Percentiles rank a stretch among this genome's conserved stretches.
Conservation (phyloP, 2,797 vertebrate genomes). For the Ctenosaura bakeri region DNA sequence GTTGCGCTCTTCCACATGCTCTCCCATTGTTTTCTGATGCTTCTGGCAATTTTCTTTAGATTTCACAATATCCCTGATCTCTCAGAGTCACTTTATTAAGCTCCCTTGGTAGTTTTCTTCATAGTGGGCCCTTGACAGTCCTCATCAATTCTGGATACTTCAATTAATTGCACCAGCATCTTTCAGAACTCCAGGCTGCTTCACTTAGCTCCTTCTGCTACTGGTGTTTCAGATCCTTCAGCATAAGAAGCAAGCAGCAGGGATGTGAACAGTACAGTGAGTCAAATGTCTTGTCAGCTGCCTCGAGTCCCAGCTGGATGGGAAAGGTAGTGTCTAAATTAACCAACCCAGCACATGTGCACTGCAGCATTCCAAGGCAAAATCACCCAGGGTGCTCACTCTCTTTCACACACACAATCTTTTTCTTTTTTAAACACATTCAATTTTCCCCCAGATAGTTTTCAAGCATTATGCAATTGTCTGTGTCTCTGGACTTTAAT, state of each 20-base stretch:
- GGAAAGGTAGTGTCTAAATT: no score
- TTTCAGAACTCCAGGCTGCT: slow-evolving; percentile 53
- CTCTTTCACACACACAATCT: background rate
- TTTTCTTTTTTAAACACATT: background rate
- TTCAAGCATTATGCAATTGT: no score
- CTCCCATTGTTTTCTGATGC: slow-evolving; percentile 47
- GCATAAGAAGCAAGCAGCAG: slow-evolving; percentile 1
- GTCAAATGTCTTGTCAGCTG: background rate
- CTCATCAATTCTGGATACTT: slow-evolving; percentile 69
- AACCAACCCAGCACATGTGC: no score
- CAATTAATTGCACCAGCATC: slow-evolving; percentile 67
- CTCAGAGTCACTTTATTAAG: slow-evolving; percentile 62
- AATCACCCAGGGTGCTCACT: background rate
- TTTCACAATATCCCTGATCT: slow-evolving; percentile 67
- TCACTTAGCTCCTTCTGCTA: slow-evolving; percentile 28
- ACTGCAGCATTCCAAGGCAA: background rate
- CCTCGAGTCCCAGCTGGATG: no score
- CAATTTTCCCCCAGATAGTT: background rate
- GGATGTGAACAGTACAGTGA: slow-evolving; percentile 30
- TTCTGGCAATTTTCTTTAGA: slow-evolving; percentile 60
- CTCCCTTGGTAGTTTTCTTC: slow-evolving; percentile 56
- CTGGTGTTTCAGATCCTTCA: slow-evolving; percentile 43
- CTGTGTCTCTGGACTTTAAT: background rate
- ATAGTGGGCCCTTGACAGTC: slow-evolving; percentile 62
- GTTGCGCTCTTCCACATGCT: slow-evolving; percentile 39